phyloP scores from a whole-genome alignment of 2,113 vertebrate species.

The Okapia johnstoni region DNA sequence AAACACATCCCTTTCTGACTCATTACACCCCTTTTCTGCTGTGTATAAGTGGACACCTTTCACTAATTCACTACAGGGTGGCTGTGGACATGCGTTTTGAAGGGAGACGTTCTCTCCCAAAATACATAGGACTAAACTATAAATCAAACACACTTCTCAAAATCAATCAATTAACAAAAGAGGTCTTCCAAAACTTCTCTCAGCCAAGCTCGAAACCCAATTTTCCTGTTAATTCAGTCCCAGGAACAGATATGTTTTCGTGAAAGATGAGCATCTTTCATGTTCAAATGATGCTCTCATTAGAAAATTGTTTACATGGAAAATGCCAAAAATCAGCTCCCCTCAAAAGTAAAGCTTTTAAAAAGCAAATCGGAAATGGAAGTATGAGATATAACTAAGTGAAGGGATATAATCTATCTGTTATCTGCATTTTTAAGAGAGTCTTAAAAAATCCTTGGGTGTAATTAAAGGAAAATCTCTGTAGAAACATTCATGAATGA shows the following conservation, averaged over 20 bases:
- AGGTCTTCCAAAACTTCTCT: not conserved
- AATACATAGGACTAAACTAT: not conserved
- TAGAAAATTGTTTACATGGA: not conserved
- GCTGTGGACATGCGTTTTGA: constrained; percentile 22
- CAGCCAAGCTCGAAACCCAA: not conserved
- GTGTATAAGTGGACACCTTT: constrained; percentile 66
- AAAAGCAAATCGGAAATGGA: not conserved
- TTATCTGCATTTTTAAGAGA: not conserved
- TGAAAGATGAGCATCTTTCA: not conserved
- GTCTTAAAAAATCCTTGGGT: not conserved
- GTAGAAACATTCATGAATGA: not conserved
- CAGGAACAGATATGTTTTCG: not conserved
- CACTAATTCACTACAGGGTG: constrained; percentile 57
- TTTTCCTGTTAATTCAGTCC: not conserved
- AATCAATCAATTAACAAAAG: not conserved
- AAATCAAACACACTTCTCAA: not conserved
- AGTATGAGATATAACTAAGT: not conserved
- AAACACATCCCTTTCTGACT: constrained; percentile 74
- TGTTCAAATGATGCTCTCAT: not conserved
- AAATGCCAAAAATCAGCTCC: not conserved
- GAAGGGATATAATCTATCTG: not conserved
- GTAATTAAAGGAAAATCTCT: not conserved
- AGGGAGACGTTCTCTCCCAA: not conserved
- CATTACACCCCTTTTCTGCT: constrained; percentile 71
- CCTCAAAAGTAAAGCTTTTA: not conserved